These are phyloP conservation scores for Cheirogaleus medius DNA, from an alignment of 2,113 vertebrate genomes.

Conservation along the genomic window DNA sequence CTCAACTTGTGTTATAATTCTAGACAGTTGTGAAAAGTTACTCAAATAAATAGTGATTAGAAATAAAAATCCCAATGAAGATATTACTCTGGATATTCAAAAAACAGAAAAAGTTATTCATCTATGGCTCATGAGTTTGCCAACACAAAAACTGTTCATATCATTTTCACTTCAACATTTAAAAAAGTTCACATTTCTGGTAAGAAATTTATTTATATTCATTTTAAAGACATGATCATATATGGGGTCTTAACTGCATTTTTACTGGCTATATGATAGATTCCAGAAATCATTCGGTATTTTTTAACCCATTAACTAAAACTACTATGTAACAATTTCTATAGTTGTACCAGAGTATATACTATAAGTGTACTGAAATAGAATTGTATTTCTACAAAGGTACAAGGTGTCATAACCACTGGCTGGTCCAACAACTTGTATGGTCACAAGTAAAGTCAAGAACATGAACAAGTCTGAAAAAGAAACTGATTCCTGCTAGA, in stretches of 20 bases:
- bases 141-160: background rate
- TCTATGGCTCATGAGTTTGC: background rate
- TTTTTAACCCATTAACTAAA: constrained; percentile 41
- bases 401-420: background rate
- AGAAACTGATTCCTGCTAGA: constrained; percentile 59
- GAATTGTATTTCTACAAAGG: background rate
- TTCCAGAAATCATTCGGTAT: background rate
- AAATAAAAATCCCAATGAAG: constrained; percentile 46
- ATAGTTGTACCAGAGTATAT: background rate
- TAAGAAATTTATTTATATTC: background rate
- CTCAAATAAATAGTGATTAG: background rate
- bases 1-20: background rate
- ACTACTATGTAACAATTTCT: constrained; percentile 29
- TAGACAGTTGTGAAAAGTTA: constrained; percentile 9
- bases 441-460: constrained; percentile 61
- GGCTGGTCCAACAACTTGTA: constrained; percentile 26
- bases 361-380: background rate
- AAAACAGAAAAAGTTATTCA: background rate
- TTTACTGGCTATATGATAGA: background rate
- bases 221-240: background rate
- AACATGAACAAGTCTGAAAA: constrained; percentile 63
- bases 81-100: background rate
- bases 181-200: constrained; percentile 16
- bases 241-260: background rate
- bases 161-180: constrained; percentile 29